Percentiles rank a stretch among this genome's conserved stretches.
These are phyloP conservation scores for Nomada hirtipes DNA, from an alignment of 2,888 invertebrate genomes.

Conservation along the genomic window DNA sequence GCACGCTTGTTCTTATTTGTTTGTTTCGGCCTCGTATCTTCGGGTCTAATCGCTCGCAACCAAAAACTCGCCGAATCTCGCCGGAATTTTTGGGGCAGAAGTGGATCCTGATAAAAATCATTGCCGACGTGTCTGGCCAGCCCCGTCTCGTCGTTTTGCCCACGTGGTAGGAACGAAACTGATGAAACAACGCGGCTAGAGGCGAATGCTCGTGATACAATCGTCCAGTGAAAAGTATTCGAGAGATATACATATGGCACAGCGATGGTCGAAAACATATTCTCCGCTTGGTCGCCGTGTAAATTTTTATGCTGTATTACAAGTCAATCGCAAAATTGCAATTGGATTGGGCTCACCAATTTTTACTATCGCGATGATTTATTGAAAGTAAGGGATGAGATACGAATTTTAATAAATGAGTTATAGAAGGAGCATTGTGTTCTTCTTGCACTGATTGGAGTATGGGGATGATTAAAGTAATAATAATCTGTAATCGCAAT, in stretches of 20 bases:
- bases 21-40: constrained; percentile 80
- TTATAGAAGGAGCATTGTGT: too few relatives aligned
- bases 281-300: neutral
- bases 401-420: too few relatives aligned
- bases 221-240: constrained; percentile 45
- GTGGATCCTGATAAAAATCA: constrained; percentile 79
- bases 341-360: too few relatives aligned
- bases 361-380: too few relatives aligned
- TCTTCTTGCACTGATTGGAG: too few relatives aligned
- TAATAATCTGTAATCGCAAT: too few relatives aligned
- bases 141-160: constrained; percentile 8
- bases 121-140: constrained; percentile 15
- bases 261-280: neutral
- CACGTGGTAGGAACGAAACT: constrained; percentile 63
- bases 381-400: too few relatives aligned
- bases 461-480: too few relatives aligned
- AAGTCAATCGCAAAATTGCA: neutral
- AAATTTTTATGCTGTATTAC: neutral
- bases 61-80: constrained; percentile 77
- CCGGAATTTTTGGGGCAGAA: constrained; percentile 79
- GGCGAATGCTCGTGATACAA: constrained; percentile 61
- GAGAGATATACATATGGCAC: constrained; percentile 5
- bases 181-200: constrained; percentile 44
- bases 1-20: constrained; percentile 77
- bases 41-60: constrained; percentile 77